phyloP scores from a whole-genome alignment of 2,888 invertebrate genomes.

The Sinotaia quadrata region DNA sequence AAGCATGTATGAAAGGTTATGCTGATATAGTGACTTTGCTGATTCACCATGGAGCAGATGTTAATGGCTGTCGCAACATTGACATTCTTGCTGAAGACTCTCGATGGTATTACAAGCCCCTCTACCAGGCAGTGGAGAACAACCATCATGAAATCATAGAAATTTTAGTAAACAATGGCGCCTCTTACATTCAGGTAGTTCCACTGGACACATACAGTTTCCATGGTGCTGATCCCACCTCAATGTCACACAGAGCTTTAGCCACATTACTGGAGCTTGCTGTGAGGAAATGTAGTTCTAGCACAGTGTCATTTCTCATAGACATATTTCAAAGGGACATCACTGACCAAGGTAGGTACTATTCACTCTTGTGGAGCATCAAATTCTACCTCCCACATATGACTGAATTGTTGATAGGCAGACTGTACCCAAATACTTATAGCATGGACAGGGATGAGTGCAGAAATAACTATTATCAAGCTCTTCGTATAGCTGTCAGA shows the following conservation, averaged over 20 bases:
- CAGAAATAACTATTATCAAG: background rate
- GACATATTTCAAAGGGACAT: background rate
- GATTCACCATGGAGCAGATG: conserved; percentile 14
- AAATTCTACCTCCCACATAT: background rate
- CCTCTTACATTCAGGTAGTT: background rate
- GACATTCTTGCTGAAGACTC: background rate
- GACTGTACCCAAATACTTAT: background rate
- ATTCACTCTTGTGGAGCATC: conserved; percentile 6
- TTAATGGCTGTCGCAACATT: background rate
- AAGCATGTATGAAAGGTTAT: conserved; percentile 11
- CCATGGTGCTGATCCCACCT: background rate
- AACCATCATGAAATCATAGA: conserved; percentile 5
- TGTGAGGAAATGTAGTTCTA: background rate
- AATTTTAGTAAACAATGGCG: conserved; percentile 6
- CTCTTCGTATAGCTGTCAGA: background rate
- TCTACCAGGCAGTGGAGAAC: conserved; percentile 14
- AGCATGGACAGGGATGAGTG: background rate
- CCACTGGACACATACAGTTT: background rate
- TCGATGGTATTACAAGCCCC: conserved; percentile 6
- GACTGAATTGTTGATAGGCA: background rate
- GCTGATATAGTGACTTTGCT: background rate
- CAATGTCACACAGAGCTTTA: background rate
- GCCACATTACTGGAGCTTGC: conserved; percentile 4
- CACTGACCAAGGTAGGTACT: background rate
- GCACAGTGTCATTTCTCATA: conserved; percentile 1